phyloP scores from a whole-genome alignment of 2,888 invertebrate species.

The Lepidocyrtoides sp. region DNA sequence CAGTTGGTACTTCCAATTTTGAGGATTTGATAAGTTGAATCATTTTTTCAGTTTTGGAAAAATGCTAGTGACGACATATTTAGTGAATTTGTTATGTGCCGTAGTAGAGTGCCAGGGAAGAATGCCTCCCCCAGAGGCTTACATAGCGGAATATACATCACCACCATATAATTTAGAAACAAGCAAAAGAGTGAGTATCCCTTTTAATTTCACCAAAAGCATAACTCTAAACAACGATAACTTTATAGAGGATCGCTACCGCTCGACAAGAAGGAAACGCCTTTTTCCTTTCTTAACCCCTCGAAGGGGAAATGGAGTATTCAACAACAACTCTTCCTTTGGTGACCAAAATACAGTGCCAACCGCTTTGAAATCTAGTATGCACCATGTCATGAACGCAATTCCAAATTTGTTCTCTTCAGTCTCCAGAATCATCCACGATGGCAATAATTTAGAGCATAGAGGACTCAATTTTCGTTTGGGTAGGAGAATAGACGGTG shows the following conservation, averaged over 20 bases:
- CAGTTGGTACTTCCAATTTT: too few species aligned
- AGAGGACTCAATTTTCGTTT: neutral
- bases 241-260: neutral
- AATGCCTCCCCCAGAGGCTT: constrained; percentile 76
- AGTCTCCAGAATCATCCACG: constrained; percentile 44
- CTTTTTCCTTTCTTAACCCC: neutral
- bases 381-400: neutral
- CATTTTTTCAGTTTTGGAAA: too few species aligned
- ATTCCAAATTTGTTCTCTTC: constrained; percentile 40
- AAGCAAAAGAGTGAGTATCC: constrained; percentile 4
- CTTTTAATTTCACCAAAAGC: neutral
- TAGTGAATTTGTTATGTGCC: constrained; percentile 79
- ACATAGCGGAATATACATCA: constrained; percentile 52
- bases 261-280: constrained; percentile 34
- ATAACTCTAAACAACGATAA: neutral
- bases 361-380: neutral
- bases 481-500: constrained; percentile 39
- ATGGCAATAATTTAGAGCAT: constrained; percentile 20
- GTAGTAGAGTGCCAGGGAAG: constrained; percentile 76
- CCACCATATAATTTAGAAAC: neutral
- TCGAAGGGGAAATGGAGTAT: neutral
- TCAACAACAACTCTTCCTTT: neutral
- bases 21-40: too few species aligned
- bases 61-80: constrained; percentile 64
- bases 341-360: neutral